Percentiles rank a stretch among this genome's conserved stretches.
Conservation (phyloP, 2,797 vertebrate species). For the Sebastes baramenuke region DNA sequence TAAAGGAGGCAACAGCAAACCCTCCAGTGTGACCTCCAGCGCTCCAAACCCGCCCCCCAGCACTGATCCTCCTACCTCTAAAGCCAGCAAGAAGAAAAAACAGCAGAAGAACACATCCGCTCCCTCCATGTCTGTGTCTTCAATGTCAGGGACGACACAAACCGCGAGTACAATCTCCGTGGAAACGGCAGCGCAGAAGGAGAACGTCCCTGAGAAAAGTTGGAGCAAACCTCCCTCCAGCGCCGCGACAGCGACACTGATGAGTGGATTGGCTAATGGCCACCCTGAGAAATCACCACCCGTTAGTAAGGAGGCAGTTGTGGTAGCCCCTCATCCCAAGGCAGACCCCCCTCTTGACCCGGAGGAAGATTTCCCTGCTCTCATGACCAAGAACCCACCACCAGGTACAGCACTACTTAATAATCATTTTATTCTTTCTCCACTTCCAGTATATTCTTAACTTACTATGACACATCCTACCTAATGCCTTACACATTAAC, state of each 20-base stretch:
- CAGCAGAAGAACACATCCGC: constrained; percentile 52
- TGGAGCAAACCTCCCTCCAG: constrained; percentile 53
- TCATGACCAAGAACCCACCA: constrained; percentile 90
- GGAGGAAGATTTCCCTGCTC: constrained; percentile 95
- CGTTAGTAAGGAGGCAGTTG: constrained; percentile 26
- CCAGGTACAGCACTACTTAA: constrained; percentile 83
- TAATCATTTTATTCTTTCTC: not conserved
- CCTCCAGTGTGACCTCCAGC: constrained; percentile 52
- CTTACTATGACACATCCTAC: not conserved
- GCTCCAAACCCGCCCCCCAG: constrained; percentile 19
- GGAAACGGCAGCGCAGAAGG: constrained; percentile 80
- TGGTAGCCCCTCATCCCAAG: constrained; percentile 27
- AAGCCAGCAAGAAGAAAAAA: constrained; percentile 89
- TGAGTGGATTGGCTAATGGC: constrained; percentile 80
- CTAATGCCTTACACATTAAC: not conserved
- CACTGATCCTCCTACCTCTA: constrained; percentile 72
- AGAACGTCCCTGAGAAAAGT: constrained; percentile 80
- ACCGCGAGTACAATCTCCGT: constrained; percentile 26
- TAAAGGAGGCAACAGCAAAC: constrained; percentile 69
- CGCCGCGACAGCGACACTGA: not conserved
- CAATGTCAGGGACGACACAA: not conserved
- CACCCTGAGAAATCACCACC: constrained; percentile 77
- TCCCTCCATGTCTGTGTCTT: constrained; percentile 11
- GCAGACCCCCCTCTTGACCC: constrained; percentile 84
- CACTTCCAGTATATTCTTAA: not conserved